Evolutionary conservation across 2,113 vertebrate genomes (phyloP).

Genomic region (Polypterus bichir): DNA sequence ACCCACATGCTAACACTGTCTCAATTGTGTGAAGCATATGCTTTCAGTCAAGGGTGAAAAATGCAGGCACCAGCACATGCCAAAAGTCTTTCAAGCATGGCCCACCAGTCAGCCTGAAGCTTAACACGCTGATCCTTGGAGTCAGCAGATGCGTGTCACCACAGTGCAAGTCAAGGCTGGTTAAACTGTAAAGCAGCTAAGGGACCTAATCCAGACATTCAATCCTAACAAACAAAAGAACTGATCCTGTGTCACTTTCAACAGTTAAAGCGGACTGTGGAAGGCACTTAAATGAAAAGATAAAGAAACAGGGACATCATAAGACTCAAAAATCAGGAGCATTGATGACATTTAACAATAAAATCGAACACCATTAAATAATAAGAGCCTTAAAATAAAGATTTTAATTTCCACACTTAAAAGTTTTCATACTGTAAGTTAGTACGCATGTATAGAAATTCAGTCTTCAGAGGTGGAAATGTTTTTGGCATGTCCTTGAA

Average conservation of each 20-base stretch:
- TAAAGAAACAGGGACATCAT: background rate
- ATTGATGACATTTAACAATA: no score
- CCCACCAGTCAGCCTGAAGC: slow-evolving; percentile 80
- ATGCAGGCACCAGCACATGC: slow-evolving; percentile 84
- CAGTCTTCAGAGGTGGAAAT: no score
- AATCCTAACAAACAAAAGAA: slow-evolving; percentile 42
- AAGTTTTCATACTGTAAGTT: no score
- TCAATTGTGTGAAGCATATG: slow-evolving; percentile 87
- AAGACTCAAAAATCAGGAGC: no score
- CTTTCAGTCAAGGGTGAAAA: slow-evolving; percentile 94
- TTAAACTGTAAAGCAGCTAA: slow-evolving; percentile 62
- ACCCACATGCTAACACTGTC: slow-evolving; percentile 78
- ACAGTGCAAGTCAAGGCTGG: slow-evolving; percentile 79
- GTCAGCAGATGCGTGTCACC: slow-evolving; percentile 90
- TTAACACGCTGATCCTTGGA: slow-evolving; percentile 62
- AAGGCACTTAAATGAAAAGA: slow-evolving; percentile 5
- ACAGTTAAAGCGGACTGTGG: slow-evolving; percentile 28
- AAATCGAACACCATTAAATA: no score
- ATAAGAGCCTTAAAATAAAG: no score
- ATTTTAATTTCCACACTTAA: no score
- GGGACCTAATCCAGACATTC: slow-evolving; percentile 70
- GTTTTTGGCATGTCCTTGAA: no score
- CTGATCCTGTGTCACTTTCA: slow-evolving; percentile 34
- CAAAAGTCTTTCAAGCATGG: slow-evolving; percentile 90
- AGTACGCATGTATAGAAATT: no score